phyloP scores from a whole-genome alignment of 2,797 vertebrate genomes.

The Phaenicophaeus curvirostris region DNA sequence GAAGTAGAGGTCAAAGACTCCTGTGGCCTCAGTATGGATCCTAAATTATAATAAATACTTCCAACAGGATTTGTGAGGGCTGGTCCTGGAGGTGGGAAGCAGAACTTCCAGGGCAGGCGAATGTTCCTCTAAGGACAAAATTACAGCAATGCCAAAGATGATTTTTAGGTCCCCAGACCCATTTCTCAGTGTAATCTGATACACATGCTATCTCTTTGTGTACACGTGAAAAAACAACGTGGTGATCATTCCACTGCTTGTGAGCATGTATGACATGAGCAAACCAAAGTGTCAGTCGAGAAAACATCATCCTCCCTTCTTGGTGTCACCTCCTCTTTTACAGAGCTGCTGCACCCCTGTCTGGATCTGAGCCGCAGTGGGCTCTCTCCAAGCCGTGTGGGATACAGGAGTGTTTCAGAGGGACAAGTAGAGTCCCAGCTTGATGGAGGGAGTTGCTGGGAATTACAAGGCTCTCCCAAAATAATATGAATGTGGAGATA shows the following conservation, averaged over 20 bases:
- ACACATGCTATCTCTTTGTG: background rate
- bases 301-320: background rate
- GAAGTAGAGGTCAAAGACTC: background rate
- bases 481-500: background rate
- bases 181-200: background rate
- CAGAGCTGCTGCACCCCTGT: background rate
- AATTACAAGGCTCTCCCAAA: background rate
- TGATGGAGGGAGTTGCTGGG: background rate
- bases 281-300: background rate
- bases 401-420: accelerated
- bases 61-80: background rate
- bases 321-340: background rate
- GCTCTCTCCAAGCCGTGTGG: background rate
- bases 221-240: background rate
- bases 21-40: background rate
- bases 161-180: background rate
- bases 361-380: background rate
- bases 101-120: background rate
- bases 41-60: no score
- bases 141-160: background rate
- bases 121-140: background rate
- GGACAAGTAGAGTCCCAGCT: background rate
- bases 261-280: accelerated
- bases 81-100: background rate
- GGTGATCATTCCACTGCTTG: background rate